Conservation (phyloP, 2,888 invertebrate species). For the Omphaloscelis lunosa region DNA sequence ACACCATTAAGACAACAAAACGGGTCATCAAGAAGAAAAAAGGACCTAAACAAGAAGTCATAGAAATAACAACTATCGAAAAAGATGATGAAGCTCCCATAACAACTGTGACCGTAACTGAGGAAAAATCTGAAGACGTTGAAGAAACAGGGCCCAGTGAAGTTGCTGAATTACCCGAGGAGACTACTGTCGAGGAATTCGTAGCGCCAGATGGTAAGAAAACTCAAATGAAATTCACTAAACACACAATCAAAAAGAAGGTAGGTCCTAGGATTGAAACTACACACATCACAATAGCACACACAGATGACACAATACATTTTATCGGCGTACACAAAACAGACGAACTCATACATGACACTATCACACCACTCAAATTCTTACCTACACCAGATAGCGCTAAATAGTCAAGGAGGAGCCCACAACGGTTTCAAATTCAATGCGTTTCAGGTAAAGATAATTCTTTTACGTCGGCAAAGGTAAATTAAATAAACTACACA, state of each 20-base stretch:
- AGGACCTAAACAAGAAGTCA: slow-evolving; percentile 31
- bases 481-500: slow-evolving; percentile 35
- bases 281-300: slow-evolving; percentile 27
- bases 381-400: slow-evolving; percentile 19
- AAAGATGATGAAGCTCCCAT: slow-evolving; percentile 35
- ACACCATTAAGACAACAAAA: neutral
- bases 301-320: slow-evolving; percentile 20
- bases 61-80: slow-evolving; percentile 33
- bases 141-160: neutral
- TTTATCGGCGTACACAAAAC: slow-evolving; percentile 18
- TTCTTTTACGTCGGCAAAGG: slow-evolving; percentile 38
- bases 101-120: slow-evolving; percentile 14
- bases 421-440: neutral
- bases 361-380: neutral
- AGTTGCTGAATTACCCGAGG: neutral
- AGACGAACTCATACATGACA: slow-evolving; percentile 27
- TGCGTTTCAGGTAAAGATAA: neutral
- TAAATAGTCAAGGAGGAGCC: neutral
- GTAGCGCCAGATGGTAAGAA: slow-evolving; percentile 52
- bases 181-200: neutral
- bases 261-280: slow-evolving; percentile 41
- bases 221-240: slow-evolving; percentile 19
- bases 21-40: slow-evolving; percentile 17
- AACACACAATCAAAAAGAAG: slow-evolving; percentile 36
- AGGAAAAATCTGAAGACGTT: slow-evolving; percentile 3